Percentiles rank a stretch among this genome's conserved stretches.
Evolutionary conservation across 2,797 vertebrate species (phyloP).

Genomic region (Eospalax fontanierii): DNA sequence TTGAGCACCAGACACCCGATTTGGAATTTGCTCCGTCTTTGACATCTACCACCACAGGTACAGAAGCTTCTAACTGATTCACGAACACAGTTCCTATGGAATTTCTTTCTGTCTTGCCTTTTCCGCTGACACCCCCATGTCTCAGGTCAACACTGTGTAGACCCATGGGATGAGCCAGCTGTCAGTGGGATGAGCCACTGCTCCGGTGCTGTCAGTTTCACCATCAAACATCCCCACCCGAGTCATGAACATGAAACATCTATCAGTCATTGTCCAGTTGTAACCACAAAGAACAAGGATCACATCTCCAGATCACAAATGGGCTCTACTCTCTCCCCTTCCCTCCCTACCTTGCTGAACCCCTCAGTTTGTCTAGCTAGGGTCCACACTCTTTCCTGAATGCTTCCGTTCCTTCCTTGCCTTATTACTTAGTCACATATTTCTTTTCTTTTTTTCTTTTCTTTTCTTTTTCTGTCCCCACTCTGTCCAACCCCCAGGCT

Average conservation of each 20-base stretch:
- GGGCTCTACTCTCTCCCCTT: neutral
- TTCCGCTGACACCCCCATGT: neutral
- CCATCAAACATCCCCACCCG: neutral
- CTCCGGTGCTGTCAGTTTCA: neutral
- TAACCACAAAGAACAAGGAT: neutral
- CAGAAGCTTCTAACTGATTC: neutral
- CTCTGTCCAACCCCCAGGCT: neutral
- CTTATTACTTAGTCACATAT: neutral
- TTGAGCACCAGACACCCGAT: neutral
- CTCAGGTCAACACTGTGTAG: neutral
- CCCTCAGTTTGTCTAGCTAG: neutral
- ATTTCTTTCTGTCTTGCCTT: neutral
- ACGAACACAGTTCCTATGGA: neutral
- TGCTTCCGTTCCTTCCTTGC: neutral
- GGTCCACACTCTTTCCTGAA: neutral
- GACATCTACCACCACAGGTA: neutral
- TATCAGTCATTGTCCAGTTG: neutral
- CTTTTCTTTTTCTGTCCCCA: too few relatives aligned
- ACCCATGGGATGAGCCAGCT: too few relatives aligned
- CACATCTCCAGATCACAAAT: neutral
- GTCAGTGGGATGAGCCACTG: too few relatives aligned
- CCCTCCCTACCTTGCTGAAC: accelerated
- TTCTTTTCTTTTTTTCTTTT: too few relatives aligned
- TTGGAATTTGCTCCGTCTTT: neutral
- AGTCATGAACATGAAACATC: neutral